phyloP scores from a whole-genome alignment of 1,140 invertebrate genomes.

The Cardiocondyla obscurior region DNA sequence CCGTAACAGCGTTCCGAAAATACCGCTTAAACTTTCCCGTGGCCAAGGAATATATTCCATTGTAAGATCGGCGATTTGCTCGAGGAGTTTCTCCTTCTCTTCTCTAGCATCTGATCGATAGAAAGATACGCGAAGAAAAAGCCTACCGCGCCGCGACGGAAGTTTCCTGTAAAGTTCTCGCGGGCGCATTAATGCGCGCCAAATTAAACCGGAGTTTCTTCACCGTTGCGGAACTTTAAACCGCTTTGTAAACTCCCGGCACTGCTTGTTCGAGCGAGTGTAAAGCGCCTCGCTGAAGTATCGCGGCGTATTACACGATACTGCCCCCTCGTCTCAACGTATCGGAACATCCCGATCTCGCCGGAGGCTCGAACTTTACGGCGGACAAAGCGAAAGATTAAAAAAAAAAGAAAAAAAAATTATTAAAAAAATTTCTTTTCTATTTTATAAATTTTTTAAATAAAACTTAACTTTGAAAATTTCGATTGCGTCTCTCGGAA shows the following conservation, averaged over 20 bases:
- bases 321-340: slow-evolving; percentile 39
- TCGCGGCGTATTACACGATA: slow-evolving; percentile 44
- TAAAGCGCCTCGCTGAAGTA: slow-evolving; percentile 60
- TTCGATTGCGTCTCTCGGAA: neutral
- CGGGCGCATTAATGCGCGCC: slow-evolving; percentile 71
- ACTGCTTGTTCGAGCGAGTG: slow-evolving; percentile 40
- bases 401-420: slow-evolving; percentile 28
- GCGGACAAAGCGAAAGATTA: slow-evolving; percentile 39
- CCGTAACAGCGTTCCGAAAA: neutral
- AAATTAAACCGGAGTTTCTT: slow-evolving; percentile 72
- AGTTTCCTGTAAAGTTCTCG: slow-evolving; percentile 64
- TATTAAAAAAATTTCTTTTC: too few species aligned
- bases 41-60: neutral
- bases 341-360: slow-evolving; percentile 45
- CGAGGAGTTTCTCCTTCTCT: neutral
- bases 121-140: neutral
- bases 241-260: slow-evolving; percentile 70
- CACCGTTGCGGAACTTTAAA: slow-evolving; percentile 65
- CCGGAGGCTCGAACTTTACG: slow-evolving; percentile 16
- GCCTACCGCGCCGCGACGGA: slow-evolving; percentile 44
- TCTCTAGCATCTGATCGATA: slow-evolving; percentile 32
- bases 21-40: neutral
- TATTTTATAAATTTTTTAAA: too few species aligned
- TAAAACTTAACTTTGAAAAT: too few species aligned
- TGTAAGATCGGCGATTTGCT: neutral